Evolutionary conservation across 1,140 invertebrate genomes (phyloP), one percentile per base, ranked within the genome.

Genomic region (Odontomachus brunneus): DNA sequence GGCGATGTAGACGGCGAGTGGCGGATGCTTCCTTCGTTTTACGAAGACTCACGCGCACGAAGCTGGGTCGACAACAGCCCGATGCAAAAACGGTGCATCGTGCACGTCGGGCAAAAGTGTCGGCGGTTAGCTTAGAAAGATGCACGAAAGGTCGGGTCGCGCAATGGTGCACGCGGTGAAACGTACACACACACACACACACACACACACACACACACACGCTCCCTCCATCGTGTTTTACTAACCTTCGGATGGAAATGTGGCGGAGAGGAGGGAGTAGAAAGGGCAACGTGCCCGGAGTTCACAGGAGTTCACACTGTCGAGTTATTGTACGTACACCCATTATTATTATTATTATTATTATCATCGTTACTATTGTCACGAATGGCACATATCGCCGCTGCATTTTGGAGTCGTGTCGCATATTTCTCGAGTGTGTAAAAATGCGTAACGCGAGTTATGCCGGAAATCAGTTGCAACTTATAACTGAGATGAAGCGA

Each of bases 251-350:
- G 22, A 59, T 80, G 51, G 65, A 67, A 75, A 71, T 55, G 38
- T 11, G 51, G 22, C 24, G 63, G 62, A 48, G 59, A 65, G 65
- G 24, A 38, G 75, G 65, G 24, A 38, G 44, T 78, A 19, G 75
- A 80, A 80, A 80, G 75, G 75, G 75, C 75, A 80, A 80, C 75
- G 75, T 33, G 75, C 75, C 51, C 65, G 24, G 75, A 59, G 75
- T 80, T 80, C 75, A 80, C 75, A 80, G 51, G 75, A 80, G 75
- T 71, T 80, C 65, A 80, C 33, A 51, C 63, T 51, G 57, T 57
- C 24, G 17, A 49, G 59, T 60, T 74, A 44, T 76, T 69, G 75
- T 71, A 59, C 17, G 51, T 26, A 29, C 63, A 26, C 17, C 38
- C 38, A 7, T 69, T 80, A 69, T 76, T 53, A 78, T 53, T 19